These are phyloP conservation scores for Drosophila pseudoananassae DNA, from an alignment of 1,140 invertebrate species.

Conservation along the genomic window DNA sequence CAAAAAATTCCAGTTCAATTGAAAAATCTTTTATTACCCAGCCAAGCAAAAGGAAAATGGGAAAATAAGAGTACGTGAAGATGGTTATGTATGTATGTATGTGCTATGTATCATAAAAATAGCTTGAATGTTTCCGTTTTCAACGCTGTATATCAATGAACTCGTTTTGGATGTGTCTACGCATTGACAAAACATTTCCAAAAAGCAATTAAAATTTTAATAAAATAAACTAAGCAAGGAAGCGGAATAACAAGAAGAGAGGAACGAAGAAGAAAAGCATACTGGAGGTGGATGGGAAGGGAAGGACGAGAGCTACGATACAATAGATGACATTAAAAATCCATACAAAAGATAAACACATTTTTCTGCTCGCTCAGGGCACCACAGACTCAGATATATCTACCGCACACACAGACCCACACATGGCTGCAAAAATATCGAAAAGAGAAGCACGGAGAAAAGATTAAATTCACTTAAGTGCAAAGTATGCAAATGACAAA, in stretches of 20 bases:
- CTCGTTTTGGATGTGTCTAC: constrained; percentile 21
- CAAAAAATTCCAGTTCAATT: constrained; percentile 30
- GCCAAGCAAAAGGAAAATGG: constrained; percentile 36
- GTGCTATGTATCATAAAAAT: constrained; percentile 26
- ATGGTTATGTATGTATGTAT: background rate
- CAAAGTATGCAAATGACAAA: constrained; percentile 74
- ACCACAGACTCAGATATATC: constrained; percentile 2
- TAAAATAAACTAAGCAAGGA: constrained; percentile 44
- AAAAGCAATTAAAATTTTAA: constrained; percentile 69
- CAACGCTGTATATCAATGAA: constrained; percentile 33
- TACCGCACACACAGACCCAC: constrained; percentile 3
- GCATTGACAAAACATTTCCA: constrained; percentile 49
- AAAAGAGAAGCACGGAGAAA: constrained; percentile 39
- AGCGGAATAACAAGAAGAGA: constrained; percentile 13
- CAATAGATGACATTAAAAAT: constrained; percentile 58
- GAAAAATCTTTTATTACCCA: constrained; percentile 46
- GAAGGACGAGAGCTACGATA: constrained; percentile 14
- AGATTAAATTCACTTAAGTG: constrained; percentile 72
- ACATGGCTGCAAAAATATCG: constrained; percentile 31
- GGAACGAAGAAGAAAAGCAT: background rate
- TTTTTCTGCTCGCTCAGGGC: constrained; percentile 54
- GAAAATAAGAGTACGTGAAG: constrained; percentile 13
- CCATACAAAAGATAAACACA: constrained; percentile 61
- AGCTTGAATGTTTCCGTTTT: constrained; percentile 36
- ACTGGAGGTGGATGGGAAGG: background rate